Evolutionary conservation across 2,888 invertebrate species (phyloP), one percentile per base, ranked within the genome.

Genomic region (Microplitis manilae): DNA sequence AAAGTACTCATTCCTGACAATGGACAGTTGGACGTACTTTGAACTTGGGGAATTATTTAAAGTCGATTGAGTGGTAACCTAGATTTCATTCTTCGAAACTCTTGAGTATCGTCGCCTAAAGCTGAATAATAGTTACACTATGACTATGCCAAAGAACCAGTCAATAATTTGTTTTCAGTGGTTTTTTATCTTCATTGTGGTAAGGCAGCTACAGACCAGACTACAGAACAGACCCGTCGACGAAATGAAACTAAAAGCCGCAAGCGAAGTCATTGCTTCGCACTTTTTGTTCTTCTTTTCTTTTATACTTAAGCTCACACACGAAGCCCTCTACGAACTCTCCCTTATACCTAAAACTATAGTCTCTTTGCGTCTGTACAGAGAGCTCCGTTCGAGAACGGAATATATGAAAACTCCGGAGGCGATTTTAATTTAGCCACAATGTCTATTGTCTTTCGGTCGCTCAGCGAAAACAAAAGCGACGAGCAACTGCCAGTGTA

Each of bases 391-490:
- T 86, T 85, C 80, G 85, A 83, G 85, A 82, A 85, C 85, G 83
- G 30, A 30, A 87, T 87, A 89, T 89, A 87, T 88, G 87, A 87
- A 88, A 89, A 88, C 85, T 87, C 89, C 89, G 87, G 86, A 86
- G 89, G 89, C 89, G 87, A 85, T 89, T 90, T 90, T 90, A 89
- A 90, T 90, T 90, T 88, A 87, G 86, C 89, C 88, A 86, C 88
- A 88, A 87, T 87, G 87, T 88, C 89, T 87, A 89, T 90, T 90
- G 89, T 89, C 86, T 87, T 85, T 82, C 82, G 80, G 84, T 82
- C 81, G 79, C 80, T 81, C 71, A 64, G 73, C 68, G 65, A 69
- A 81, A 81, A 81, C 80, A 81, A 81, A 80, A 79, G 81, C 30
- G 30, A 2, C 30, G 30, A 30, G 30, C 30, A 30, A 79, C 79